Evolutionary conservation across 2,113 vertebrate genomes (phyloP).

Genomic region (Stercorarius parasiticus): DNA sequence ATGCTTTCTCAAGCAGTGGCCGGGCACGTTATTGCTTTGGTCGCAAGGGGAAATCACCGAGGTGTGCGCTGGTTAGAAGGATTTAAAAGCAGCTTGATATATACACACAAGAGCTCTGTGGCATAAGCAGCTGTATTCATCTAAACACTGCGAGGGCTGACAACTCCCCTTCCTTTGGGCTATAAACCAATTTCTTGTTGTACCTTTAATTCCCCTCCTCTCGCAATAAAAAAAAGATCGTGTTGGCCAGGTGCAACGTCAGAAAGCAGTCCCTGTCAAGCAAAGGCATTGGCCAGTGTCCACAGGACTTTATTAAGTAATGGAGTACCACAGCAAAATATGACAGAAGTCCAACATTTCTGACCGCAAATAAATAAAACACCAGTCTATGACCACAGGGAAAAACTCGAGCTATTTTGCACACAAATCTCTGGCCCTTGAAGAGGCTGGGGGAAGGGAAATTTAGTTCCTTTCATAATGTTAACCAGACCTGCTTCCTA

Average conservation of each 20-base stretch:
- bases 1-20: neutral
- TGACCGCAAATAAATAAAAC: slow-evolving; percentile 23
- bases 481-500: slow-evolving; percentile 20
- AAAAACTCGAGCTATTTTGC: neutral
- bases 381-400: neutral
- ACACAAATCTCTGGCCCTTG: slow-evolving; percentile 7
- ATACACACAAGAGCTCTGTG: neutral
- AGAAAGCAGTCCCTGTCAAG: slow-evolving; percentile 1
- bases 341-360: neutral
- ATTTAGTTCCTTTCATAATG: neutral
- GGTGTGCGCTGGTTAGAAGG: neutral
- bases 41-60: neutral
- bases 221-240: neutral
- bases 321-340: neutral
- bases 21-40: neutral
- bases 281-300: slow-evolving; percentile 14
- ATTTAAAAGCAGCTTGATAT: neutral
- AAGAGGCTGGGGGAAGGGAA: slow-evolving; percentile 2
- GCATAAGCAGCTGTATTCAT: neutral
- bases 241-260: slow-evolving; percentile 27
- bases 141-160: neutral
- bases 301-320: neutral
- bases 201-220: neutral
- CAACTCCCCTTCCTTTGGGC: neutral
- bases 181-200: slow-evolving; percentile 19